Percentiles rank a stretch among this genome's conserved stretches.
Evolutionary conservation across 2,888 invertebrate genomes (phyloP).

Genomic region (Volucella bombylans): DNA sequence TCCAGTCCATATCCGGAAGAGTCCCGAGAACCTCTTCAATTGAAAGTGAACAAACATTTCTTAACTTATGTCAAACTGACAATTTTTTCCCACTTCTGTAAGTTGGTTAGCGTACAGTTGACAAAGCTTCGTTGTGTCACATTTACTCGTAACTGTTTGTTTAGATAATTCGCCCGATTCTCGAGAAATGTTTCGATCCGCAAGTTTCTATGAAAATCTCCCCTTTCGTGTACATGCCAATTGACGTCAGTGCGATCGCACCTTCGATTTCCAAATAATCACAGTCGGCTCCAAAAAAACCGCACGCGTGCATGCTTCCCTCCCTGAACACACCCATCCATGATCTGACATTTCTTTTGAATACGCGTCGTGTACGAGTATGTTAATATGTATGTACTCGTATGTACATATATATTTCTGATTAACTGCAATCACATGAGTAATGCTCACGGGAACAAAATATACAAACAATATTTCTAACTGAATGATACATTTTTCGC

Average conservation of each 20-base stretch:
- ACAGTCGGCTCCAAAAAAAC: slow-evolving; percentile 29
- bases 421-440: slow-evolving; percentile 36
- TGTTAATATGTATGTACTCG: no score
- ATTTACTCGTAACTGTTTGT: slow-evolving; percentile 9
- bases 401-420: slow-evolving; percentile 2
- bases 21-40: slow-evolving; percentile 22
- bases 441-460: slow-evolving; percentile 12
- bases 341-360: no score
- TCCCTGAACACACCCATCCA: background rate
- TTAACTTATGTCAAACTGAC: background rate
- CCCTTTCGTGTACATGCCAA: slow-evolving; percentile 9
- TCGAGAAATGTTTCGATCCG: background rate
- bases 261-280: slow-evolving; percentile 52
- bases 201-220: slow-evolving; percentile 29
- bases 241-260: slow-evolving; percentile 57
- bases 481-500: slow-evolving; percentile 20
- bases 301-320: slow-evolving; percentile 42
- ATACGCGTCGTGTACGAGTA: background rate
- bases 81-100: no score
- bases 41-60: background rate
- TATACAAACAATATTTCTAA: background rate
- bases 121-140: slow-evolving; percentile 28
- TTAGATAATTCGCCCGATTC: slow-evolving; percentile 16
- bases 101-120: no score
- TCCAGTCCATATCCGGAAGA: background rate